These are phyloP conservation scores for Melanaphis sacchari DNA, from an alignment of 1,140 invertebrate species.

Conservation along the genomic window DNA sequence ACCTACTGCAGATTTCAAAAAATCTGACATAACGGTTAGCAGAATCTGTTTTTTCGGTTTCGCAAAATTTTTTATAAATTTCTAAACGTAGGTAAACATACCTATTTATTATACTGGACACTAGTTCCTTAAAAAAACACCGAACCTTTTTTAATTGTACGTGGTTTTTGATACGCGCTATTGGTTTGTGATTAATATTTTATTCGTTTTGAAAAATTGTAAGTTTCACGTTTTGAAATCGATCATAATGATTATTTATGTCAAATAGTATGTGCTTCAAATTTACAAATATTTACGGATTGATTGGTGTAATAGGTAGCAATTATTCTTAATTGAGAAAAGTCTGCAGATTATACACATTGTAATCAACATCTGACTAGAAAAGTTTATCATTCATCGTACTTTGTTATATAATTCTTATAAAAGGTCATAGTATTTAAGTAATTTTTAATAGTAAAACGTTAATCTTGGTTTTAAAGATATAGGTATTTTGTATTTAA, in stretches of 20 bases:
- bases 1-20: neutral
- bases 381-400: neutral
- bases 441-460: too few relatives aligned
- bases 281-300: neutral
- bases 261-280: neutral
- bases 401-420: neutral
- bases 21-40: neutral
- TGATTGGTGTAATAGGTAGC: neutral
- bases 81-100: neutral
- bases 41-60: neutral
- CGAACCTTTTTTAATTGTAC: neutral
- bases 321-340: neutral
- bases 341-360: neutral
- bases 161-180: neutral
- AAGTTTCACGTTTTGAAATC: neutral
- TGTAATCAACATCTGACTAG: neutral
- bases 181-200: conserved; percentile 13
- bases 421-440: neutral
- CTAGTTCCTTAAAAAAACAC: neutral
- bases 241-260: neutral
- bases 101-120: neutral
- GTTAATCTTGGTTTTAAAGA: neutral
- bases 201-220: neutral
- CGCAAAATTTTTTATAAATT: neutral
- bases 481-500: neutral